phyloP scores from a whole-genome alignment of 2,113 vertebrate genomes.

The Mola mola region DNA sequence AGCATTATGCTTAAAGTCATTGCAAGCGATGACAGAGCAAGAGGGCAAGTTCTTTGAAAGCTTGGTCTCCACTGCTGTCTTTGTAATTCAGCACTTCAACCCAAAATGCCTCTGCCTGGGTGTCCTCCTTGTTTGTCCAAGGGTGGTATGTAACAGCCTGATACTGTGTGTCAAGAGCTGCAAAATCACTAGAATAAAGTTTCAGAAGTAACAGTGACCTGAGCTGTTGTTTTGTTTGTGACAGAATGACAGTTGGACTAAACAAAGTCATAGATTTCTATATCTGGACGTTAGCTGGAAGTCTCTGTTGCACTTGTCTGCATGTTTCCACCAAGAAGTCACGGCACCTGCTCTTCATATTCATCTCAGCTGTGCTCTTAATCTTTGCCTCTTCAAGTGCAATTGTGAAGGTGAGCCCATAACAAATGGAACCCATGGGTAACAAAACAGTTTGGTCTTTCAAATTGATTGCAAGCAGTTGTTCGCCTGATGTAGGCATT shows the following conservation, averaged over 20 bases:
- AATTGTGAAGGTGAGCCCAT: no score
- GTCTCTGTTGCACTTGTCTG: constrained; percentile 21
- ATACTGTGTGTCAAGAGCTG: no score
- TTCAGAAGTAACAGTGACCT: constrained; percentile 12
- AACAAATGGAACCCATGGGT: no score
- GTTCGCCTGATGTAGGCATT: neutral
- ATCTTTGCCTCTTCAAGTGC: no score
- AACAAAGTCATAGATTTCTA: constrained; percentile 4
- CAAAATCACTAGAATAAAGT: no score
- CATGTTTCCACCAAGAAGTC: constrained; percentile 23
- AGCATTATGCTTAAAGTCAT: constrained; percentile 27
- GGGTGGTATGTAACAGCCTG: no score
- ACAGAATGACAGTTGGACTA: neutral
- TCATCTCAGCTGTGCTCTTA: neutral
- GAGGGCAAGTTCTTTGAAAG: constrained; percentile 13
- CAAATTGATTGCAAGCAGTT: no score
- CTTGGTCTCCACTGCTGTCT: constrained; percentile 20
- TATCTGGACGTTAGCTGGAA: constrained; percentile 7
- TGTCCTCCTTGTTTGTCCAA: no score
- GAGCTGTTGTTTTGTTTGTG: neutral
- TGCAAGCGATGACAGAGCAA: constrained; percentile 5
- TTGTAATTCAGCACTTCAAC: constrained; percentile 29
- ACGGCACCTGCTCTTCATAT: constrained; percentile 19
- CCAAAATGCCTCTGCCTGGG: constrained; percentile 20
- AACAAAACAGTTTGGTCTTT: no score